phyloP scores from a whole-genome alignment of 2,888 invertebrate species.

The Mactromeris polynyma region DNA sequence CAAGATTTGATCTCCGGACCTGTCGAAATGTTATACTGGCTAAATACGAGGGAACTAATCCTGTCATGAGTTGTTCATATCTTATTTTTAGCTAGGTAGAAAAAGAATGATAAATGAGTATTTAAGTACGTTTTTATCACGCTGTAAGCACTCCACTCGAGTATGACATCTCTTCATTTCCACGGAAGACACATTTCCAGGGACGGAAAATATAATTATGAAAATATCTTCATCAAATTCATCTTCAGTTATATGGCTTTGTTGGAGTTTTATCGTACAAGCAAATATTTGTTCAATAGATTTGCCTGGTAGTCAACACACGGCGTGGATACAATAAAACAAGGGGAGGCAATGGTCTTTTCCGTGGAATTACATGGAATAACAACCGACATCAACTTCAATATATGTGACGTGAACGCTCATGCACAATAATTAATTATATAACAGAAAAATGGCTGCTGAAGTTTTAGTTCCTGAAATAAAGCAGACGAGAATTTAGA shows the following conservation, averaged over 20 bases:
- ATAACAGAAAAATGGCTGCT: conserved; percentile 14
- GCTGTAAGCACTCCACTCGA: background rate
- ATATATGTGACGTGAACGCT: background rate
- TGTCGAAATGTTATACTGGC: conserved; percentile 49
- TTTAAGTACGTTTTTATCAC: conserved; percentile 55
- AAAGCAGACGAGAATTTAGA: conserved; percentile 14
- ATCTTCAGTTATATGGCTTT: background rate
- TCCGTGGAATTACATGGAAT: background rate
- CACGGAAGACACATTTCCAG: background rate
- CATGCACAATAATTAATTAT: background rate
- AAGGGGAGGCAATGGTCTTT: background rate
- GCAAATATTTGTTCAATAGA: conserved; percentile 14
- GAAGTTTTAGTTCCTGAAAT: background rate
- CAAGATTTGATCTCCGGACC: conserved; percentile 30
- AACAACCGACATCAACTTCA: background rate
- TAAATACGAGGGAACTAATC: conserved; percentile 35
- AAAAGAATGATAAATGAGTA: conserved; percentile 49
- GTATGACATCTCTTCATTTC: background rate
- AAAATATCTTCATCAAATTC: background rate
- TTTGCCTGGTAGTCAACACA: background rate
- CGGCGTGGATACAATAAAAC: background rate
- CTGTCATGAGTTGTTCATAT: conserved; percentile 36
- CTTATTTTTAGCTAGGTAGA: conserved; percentile 25
- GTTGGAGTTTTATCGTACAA: background rate
- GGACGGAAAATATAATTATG: background rate